Base-by-base conservation (phyloP, 92 coral and sea anemone genomes). In the Epizoanthus scotinus region DNA sequence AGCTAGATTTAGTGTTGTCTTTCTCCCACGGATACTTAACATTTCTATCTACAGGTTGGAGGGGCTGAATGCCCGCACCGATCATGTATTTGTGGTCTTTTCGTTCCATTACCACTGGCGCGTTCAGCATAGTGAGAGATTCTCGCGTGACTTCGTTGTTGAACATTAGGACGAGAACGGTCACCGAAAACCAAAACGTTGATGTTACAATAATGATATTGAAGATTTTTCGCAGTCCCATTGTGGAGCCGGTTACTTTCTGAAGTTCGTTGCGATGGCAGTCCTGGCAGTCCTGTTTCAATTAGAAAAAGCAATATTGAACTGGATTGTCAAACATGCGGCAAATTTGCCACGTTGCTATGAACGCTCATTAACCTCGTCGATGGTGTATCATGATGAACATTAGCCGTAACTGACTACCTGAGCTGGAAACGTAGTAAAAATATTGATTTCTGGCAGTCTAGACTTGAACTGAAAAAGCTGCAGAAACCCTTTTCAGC, bases 11-110 rank as follows among this genome's bases (percentile, higher is more conserved):
- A 52, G 80, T 84, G 2, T 17, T 70, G 15, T 66, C 83, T 67
- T 78, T 93, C 74, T 96, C 94, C 99, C 99, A 96, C 0, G 99
- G 99, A 71, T 93, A 96, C 63, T 96, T 96, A 47, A 96, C 90
- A 87, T 96, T 95, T 79, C 85, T 87, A 60, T 91, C 86, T 12
- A 88, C 82, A 2, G 99, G 99, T 62, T 88, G 86, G 68, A 96
- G 70, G 62, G 99, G 99, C 58, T 91, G 80, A 17, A 96, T 90
- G 8, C 99, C 99, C 40, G 95, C 99, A 8, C 86, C 91, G 71
- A 84, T 82, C 99, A 96, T 96, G 82, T 83, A 96, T 26, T 96
- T 89, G 56, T 94, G 92, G 82, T 93, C 85, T 36, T 89, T 88
- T 14, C 67, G 66, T 53, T 91, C 94, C 63, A 84, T 78, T 13